These are phyloP conservation scores for Astropecten irregularis DNA, from an alignment of 53 echinoderm and acorn worm genomes.

Conservation along the genomic window DNA sequence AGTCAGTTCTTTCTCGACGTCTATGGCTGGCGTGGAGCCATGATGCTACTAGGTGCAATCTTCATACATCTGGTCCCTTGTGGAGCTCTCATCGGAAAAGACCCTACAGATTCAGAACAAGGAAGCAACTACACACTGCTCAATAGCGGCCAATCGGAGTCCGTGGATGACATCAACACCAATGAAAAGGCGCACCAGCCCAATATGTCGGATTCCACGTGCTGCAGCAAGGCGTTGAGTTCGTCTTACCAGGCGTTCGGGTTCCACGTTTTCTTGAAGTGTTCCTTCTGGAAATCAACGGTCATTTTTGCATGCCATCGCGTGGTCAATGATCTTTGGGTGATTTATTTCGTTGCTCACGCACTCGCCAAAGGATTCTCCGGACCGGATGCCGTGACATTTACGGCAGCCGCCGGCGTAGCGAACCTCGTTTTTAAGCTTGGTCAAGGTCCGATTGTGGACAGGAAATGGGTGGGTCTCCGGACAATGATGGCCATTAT, in stretches of 20 bases:
- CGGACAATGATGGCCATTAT: background rate
- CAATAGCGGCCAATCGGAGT: too few relatives aligned
- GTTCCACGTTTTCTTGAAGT: background rate
- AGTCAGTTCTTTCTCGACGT: constrained; percentile 1
- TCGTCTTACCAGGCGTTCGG: background rate
- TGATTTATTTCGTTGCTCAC: background rate
- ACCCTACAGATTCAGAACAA: background rate
- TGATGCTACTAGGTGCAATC: constrained; percentile 23
- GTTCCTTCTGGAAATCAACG: background rate
- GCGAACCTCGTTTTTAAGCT: background rate
- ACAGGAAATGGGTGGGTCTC: background rate
- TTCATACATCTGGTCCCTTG: background rate
- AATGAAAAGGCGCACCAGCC: too few relatives aligned
- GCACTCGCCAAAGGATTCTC: background rate
- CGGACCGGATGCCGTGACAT: background rate
- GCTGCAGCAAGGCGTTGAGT: too few relatives aligned
- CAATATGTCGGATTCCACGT: too few relatives aligned
- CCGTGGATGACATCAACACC: background rate
- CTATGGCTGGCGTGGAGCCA: constrained; percentile 30
- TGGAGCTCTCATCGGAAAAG: background rate
- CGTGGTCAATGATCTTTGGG: background rate
- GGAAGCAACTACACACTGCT: background rate
- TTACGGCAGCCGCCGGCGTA: background rate
- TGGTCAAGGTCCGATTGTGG: background rate
- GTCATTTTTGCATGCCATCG: background rate